Evolutionary conservation across 2,797 vertebrate species (phyloP).

Genomic region (Lerista edwardsae): DNA sequence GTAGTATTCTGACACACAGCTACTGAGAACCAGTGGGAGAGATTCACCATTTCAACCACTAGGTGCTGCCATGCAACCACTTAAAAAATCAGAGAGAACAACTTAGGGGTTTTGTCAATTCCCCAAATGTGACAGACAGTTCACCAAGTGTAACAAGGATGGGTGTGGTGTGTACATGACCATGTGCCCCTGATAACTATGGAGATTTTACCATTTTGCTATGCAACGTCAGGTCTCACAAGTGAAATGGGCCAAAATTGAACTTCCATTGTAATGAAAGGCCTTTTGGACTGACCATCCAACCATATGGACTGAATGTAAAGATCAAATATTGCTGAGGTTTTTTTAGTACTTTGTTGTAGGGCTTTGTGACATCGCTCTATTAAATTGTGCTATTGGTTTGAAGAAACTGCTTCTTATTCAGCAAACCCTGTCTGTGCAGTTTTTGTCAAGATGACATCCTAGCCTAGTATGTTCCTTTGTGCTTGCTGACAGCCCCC

Average conservation of each 20-base stretch:
- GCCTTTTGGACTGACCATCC: not conserved
- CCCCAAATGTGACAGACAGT: not conserved
- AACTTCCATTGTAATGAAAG: not conserved
- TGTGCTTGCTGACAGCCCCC: not conserved
- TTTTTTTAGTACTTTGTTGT: not conserved
- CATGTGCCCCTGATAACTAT: not conserved
- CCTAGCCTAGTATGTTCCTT: not conserved
- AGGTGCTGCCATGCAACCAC: constrained; percentile 18
- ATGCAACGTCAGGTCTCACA: not conserved
- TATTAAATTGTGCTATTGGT: not conserved
- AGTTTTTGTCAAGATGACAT: not conserved
- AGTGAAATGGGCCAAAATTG: no score
- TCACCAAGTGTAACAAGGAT: not conserved
- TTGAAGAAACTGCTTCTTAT: not conserved
- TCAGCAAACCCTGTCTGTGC: not conserved
- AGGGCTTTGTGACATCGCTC: not conserved
- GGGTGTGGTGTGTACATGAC: not conserved
- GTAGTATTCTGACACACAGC: not conserved
- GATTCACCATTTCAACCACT: not conserved
- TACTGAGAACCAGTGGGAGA: not conserved
- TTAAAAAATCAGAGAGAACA: not conserved
- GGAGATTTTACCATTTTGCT: not conserved
- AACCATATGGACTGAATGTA: not conserved
- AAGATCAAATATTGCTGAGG: not conserved
- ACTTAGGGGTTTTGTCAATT: not conserved